phyloP scores from a whole-genome alignment of 2,797 vertebrate species.

The Galaxias olidus region DNA sequence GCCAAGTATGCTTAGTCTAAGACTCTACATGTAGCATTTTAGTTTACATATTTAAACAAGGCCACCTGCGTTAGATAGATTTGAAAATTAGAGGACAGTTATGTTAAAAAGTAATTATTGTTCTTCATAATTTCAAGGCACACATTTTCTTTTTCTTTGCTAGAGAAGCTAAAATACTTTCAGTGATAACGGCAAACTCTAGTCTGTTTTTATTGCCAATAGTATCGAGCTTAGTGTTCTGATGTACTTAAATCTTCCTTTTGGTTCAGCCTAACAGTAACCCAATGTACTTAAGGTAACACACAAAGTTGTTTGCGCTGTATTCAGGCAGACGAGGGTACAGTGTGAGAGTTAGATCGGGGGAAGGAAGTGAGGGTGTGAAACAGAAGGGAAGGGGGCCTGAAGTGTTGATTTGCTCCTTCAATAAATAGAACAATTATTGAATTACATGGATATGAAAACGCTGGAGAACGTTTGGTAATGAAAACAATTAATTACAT shows the following conservation, averaged over 20 bases:
- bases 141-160: too few species aligned
- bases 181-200: too few species aligned
- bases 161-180: too few species aligned
- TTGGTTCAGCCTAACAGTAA: slow-evolving; percentile 2
- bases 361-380: neutral
- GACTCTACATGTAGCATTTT: too few species aligned
- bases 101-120: too few species aligned
- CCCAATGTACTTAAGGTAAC: slow-evolving; percentile 33
- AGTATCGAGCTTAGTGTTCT: neutral
- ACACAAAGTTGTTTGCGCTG: slow-evolving; percentile 42
- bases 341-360: neutral
- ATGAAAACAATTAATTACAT: slow-evolving; percentile 73
- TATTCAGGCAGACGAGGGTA: neutral
- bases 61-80: too few species aligned
- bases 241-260: slow-evolving; percentile 22
- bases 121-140: too few species aligned
- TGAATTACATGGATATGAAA: slow-evolving; percentile 56
- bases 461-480: slow-evolving; percentile 58
- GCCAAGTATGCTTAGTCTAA: too few species aligned
- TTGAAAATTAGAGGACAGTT: too few species aligned
- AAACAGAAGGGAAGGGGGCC: slow-evolving; percentile 28
- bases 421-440: slow-evolving; percentile 53
- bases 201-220: too few species aligned
- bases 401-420: slow-evolving; percentile 50
- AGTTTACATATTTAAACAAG: too few species aligned